Conservation (phyloP, 30 jellyfish, hydroid and myxozoan genomes). For the Turritopsis rubra region DNA sequence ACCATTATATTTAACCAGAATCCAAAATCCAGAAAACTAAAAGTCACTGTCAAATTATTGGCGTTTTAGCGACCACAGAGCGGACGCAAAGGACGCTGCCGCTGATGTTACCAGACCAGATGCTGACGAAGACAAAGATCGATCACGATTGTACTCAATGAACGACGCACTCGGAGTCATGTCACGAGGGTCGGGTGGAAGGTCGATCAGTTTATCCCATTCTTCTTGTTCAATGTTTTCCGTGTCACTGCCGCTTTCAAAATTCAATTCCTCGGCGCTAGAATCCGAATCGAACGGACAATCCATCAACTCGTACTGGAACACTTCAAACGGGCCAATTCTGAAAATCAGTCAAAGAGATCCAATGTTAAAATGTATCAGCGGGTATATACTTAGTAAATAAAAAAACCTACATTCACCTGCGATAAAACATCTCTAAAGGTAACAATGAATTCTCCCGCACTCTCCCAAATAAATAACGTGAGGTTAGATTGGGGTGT, state of each 20-base stretch:
- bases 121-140: conserved; percentile 63
- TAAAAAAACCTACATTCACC: neutral
- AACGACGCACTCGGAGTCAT: conserved; percentile 23
- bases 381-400: neutral
- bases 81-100: conserved; percentile 94
- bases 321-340: conserved; percentile 52
- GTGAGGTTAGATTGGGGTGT: too few species aligned
- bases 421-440: neutral
- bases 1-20: neutral
- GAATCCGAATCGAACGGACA: conserved; percentile 74
- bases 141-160: conserved; percentile 40
- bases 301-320: conserved; percentile 34
- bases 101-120: conserved; percentile 88
- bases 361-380: neutral
- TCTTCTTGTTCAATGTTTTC: conserved; percentile 37
- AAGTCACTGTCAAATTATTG: too few species aligned
- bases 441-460: neutral
- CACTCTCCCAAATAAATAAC: too few species aligned
- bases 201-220: conserved; percentile 83
- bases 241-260: conserved; percentile 40
- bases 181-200: conserved; percentile 53
- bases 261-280: conserved; percentile 51
- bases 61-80: conserved; percentile 84
- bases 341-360: neutral
- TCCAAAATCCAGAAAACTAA: neutral